Evolutionary conservation across 1,140 invertebrate genomes (phyloP).

Genomic region (Leptinotarsa undecemlineata): DNA sequence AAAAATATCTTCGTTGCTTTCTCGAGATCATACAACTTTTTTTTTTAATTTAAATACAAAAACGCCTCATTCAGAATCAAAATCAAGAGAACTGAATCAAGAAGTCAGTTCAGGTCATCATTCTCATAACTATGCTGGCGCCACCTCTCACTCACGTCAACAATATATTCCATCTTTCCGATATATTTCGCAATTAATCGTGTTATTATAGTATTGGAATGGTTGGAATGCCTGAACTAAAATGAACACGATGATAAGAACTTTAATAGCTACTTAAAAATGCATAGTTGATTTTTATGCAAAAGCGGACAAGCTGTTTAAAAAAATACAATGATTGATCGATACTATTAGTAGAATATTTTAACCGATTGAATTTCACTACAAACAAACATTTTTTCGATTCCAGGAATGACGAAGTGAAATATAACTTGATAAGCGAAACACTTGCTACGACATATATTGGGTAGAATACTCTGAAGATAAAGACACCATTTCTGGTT

Average conservation of each 20-base stretch:
- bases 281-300: not conserved
- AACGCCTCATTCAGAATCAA: too few species aligned
- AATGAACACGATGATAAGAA: not conserved
- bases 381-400: not conserved
- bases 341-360: constrained; percentile 3
- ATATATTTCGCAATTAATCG: constrained; percentile 3
- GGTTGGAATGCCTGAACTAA: constrained; percentile 2
- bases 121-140: not conserved
- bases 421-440: too few species aligned
- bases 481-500: too few species aligned
- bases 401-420: not conserved
- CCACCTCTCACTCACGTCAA: not conserved
- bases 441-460: too few species aligned
- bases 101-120: too few species aligned
- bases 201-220: not conserved
- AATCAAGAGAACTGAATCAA: too few species aligned
- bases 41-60: too few species aligned
- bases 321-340: not conserved
- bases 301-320: constrained; percentile 1
- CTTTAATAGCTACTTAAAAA: constrained; percentile 8
- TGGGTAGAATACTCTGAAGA: too few species aligned
- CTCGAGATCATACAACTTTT: too few species aligned
- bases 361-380: not conserved
- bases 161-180: not conserved
- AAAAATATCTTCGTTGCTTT: too few species aligned